A percentile compares a stretch with the other conserved stretches of the same genome.
Conservation (phyloP, 2,888 invertebrate genomes). For the Craniophora ligustri region DNA sequence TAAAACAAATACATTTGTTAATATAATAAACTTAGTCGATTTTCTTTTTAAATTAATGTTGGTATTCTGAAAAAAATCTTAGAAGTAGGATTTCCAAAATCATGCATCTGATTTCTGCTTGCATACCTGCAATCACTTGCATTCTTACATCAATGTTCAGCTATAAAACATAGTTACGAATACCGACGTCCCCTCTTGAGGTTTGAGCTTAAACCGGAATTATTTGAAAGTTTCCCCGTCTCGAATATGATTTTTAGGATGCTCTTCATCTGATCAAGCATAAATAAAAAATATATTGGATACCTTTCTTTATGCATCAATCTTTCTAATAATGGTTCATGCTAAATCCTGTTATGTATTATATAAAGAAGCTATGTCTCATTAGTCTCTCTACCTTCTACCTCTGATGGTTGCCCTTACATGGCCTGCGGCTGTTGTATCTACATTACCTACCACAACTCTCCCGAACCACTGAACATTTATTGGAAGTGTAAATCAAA, state of each 20-base stretch:
- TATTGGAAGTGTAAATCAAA: slow-evolving; percentile 58
- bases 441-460: slow-evolving; percentile 31
- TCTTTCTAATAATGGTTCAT: too few relatives aligned
- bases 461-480: slow-evolving; percentile 49
- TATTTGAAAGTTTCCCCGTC: slow-evolving; percentile 4
- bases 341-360: too few relatives aligned
- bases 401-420: background rate
- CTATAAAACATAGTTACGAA: slow-evolving; percentile 15
- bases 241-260: background rate
- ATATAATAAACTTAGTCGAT: too few relatives aligned
- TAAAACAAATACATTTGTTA: too few relatives aligned
- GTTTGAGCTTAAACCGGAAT: slow-evolving; percentile 1
- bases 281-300: too few relatives aligned
- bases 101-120: too few relatives aligned
- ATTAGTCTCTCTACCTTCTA: background rate
- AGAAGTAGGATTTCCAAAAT: too few relatives aligned
- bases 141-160: slow-evolving; percentile 2
- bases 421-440: slow-evolving; percentile 35
- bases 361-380: too few relatives aligned
- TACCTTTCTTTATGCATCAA: too few relatives aligned
- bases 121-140: background rate
- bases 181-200: slow-evolving; percentile 11
- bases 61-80: too few relatives aligned
- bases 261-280: too few relatives aligned
- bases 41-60: too few relatives aligned